Evolutionary conservation across 1,140 invertebrate species (phyloP), one percentile per base, ranked within the genome.

Genomic region (Macrosteles quadrilineatus): DNA sequence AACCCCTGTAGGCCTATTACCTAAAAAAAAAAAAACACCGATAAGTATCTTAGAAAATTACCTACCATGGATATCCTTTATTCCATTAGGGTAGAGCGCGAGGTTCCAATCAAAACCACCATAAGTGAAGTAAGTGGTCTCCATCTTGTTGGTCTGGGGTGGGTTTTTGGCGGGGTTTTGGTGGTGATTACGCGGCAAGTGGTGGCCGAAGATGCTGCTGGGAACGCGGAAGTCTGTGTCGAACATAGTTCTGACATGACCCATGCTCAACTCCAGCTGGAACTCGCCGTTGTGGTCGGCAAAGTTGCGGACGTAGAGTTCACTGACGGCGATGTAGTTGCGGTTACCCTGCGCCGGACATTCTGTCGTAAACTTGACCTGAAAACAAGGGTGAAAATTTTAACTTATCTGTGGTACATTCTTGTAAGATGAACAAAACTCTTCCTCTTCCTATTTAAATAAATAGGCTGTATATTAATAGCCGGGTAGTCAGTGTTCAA

Each of bases 51-150:
- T n/a, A n/a, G n/a, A n/a, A n/a, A n/a, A n/a, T n/a, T n/a, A 73
- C 67, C 79, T 75, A 64, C 82, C 81, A 27, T 83, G 80, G 2
- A 76, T 31, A 3, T 84, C 81, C 64, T 83, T 83, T 68, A 83
- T 86, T 9, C 88, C 88, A 25, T 86, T 83, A 0, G 90, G 91
- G 74, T 87, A 90, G 12, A 93, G 84, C 0, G 88, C 86, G 6
- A 95, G 80, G 73, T 91, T 92, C 93, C 93, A 96, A 74, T 95
- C 93, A 76, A 92, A 94, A 12, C 91, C 89, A 2, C 90, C 90
- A 75, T 91, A 93, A 0, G 86, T 83, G 77, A 92, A 92, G 75
- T 89, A 91, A 11, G 83, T 83, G 0, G 89, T 90, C 76, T 92
- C 90, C 45, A 91, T 75, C 72, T 90, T 86, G 76, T 50, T 14